Evolutionary conservation across 2,888 invertebrate genomes (phyloP), one percentile per base, ranked within the genome.

Genomic region (Clivina fossor): DNA sequence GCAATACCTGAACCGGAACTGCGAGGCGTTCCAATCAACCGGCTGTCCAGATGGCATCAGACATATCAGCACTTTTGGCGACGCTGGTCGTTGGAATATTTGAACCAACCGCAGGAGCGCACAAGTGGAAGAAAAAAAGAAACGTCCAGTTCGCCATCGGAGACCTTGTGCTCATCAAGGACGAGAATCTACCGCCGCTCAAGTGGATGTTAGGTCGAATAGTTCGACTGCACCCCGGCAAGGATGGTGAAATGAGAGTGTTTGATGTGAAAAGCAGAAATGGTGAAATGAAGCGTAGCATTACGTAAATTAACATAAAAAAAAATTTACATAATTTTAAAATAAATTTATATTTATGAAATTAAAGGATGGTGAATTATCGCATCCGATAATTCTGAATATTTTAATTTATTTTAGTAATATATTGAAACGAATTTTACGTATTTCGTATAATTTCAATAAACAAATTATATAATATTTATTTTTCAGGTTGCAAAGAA

Each of bases 41-140:
- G 40, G 4, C 40, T 18, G 2, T 40, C 40, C 2, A 15, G 22
- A 3, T 40, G 22, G 19, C 40, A 40, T 7, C 40, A 15, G 5
- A 30, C 60, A 7, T 20, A 28, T 5, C 63, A 63, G n/a, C 56
- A 62, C 20, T 59, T 61, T 26, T 38, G 20, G 40, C 11, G 16
- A 15, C 13, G 37, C 9, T 37, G 37, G 4, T 15, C 15, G 3
- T 16, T 3, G 18, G 18, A 37, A 5, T 37, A 5, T 5, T 13
- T 37, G 15, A 37, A 16, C 13, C 13, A 16, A 15, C 13, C 16
- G 9, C 37, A 37, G 13, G 15, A 37, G 13, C 37, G 37, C 16
- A 15, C 18, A n/a, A n/a, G n/a, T n/a, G n/a, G n/a, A n/a, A n/a
- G n/a, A n/a, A n/a, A n/a, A n/a, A n/a, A n/a, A n/a, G n/a, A n/a